Base-by-base conservation (phyloP, 2,888 invertebrate genomes). In the Elysia crispata region DNA sequence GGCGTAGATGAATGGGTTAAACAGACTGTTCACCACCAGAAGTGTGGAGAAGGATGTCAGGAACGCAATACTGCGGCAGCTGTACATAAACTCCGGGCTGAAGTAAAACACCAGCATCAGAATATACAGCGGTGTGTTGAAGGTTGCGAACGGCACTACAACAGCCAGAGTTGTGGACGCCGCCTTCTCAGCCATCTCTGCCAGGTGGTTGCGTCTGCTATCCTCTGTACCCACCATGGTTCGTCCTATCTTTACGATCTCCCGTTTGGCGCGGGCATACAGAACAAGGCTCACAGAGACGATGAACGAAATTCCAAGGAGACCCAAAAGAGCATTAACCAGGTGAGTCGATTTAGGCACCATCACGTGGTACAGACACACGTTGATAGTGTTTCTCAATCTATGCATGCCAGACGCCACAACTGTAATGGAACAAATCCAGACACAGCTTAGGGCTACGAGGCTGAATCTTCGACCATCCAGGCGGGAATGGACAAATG, bases 1-100 rank as follows among this genome's bases (percentile, higher is more conserved):
- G 28, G 66, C 66, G 66, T 66, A 66, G 25, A 66, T n/a, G 66
- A 66, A 5, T 3, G 66, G 66, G 30, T 66, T 66, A 25, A 13
- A 66, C 5, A 66, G n/a, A 28, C 66, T 66, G 25, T 66, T 66
- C 3, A 66, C 15, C 18, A 28, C 28, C 5, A 66, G 66, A 3
- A 66, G 66, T 3, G 66, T 25, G 25, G 66, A 66, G 25, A 66
- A 28, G 3, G 25, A 25, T 3, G 13, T 66, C 66, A 66, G 66
- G 8, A 25, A 3, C 18, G 3, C 18, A 1, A 66, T 25, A 13
- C 66, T 66, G 28, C 18, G 15, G 25, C 66, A 66, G 18, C 28
- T 66, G 25, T 30, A 25, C 28, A 25, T n/a, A 25, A 25, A 66
- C 30, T 66, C 66, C 1, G 66, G 66, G 18, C 28, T 11, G 13